Conservation (phyloP, 2,797 vertebrate species). For the Podargus strigoides region DNA sequence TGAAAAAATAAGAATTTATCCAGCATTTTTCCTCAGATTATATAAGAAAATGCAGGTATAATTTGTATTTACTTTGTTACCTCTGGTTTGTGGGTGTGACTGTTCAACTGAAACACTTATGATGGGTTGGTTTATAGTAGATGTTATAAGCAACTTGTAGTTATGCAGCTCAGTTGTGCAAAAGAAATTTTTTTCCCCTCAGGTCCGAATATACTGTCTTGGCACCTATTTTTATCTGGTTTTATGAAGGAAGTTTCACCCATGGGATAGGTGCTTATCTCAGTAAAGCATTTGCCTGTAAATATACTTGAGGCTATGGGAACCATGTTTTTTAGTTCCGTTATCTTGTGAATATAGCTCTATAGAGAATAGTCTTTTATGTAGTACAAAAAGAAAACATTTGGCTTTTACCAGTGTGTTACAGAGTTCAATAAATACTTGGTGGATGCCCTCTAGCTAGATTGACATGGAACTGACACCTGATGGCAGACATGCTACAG, state of each 20-base stretch:
- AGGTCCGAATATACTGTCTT: background rate
- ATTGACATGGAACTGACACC: background rate
- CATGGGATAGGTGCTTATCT: background rate
- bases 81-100: background rate
- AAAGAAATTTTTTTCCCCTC: background rate
- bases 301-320: background rate
- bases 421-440: background rate
- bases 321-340: background rate
- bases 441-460: background rate
- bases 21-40: background rate
- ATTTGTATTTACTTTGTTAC: background rate
- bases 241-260: background rate
- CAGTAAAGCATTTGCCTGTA: background rate
- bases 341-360: background rate
- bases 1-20: conserved; percentile 21
- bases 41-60: conserved; percentile 35
- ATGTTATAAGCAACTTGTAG: background rate
- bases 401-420: background rate
- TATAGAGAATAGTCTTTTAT: background rate
- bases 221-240: background rate
- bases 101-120: background rate
- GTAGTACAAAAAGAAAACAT: background rate
- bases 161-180: background rate
- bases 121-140: background rate
- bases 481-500: background rate